These are phyloP conservation scores for Stegophylla sp. DNA, from an alignment of 2,888 invertebrate genomes.

Conservation along the genomic window DNA sequence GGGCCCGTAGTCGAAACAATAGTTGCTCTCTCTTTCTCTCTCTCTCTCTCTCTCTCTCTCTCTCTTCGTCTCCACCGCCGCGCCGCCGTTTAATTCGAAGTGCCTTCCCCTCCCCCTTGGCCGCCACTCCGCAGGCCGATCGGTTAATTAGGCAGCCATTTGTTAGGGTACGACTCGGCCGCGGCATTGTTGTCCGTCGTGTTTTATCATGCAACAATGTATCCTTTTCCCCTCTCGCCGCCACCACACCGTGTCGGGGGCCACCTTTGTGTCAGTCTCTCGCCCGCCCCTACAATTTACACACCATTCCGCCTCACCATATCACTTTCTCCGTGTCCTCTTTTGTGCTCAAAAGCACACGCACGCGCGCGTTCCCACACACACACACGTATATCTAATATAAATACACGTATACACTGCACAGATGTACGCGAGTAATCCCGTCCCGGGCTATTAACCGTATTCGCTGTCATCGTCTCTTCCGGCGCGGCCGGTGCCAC, in stretches of 20 bases:
- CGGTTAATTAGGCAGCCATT: constrained; percentile 55
- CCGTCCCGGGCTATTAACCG: constrained; percentile 29
- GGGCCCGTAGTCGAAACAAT: constrained; percentile 32
- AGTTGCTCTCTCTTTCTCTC: background rate
- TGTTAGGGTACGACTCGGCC: constrained; percentile 36
- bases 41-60: background rate
- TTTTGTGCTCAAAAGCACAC: constrained; percentile 2
- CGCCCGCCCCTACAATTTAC: background rate
- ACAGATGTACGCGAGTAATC: constrained; percentile 27
- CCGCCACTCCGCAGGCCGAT: constrained; percentile 19
- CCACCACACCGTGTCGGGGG: background rate
- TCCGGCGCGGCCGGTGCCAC: background rate
- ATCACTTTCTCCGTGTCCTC: constrained; percentile 23
- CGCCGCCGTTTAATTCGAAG: constrained; percentile 36
- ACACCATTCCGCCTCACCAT: background rate
- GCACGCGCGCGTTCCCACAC: background rate
- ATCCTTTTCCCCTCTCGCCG: constrained; percentile 27
- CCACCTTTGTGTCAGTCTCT: constrained; percentile 6
- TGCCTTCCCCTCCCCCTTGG: background rate
- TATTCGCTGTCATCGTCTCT: constrained; percentile 12
- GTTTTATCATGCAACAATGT: constrained; percentile 56
- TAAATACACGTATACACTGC: background rate
- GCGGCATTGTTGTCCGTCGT: constrained; percentile 56
- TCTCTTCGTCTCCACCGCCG: background rate
- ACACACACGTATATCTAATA: background rate